Base-by-base conservation (phyloP, 2,888 invertebrate species). In the Lucinisca nassula region DNA sequence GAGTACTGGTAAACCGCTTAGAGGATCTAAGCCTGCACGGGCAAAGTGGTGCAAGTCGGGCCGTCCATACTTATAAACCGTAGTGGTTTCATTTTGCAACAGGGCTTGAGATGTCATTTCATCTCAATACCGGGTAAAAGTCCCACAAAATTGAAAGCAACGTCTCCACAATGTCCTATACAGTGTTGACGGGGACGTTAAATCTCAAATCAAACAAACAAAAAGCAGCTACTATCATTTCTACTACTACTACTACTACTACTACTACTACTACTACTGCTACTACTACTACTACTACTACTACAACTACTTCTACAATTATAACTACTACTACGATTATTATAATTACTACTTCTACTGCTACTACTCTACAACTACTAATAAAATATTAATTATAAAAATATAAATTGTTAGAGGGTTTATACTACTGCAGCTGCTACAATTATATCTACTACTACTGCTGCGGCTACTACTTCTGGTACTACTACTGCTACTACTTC, bases 391-490 rank as follows among this genome's bases (percentile, higher is more conserved):
- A 74, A n/a, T 74, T 32, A 30, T 70, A 70, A 30, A 32, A 30
- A 4, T 24, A 24, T 6, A 17, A 6, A 32, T 17, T 6, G 27
- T 32, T 6, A 24, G 12, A 61, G 24, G 8, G 24, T 12, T 35
- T 70, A 70, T 70, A 30, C 51, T 72, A n/a, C 61, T 45, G 12
- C 45, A 72, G 17, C n/a, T 73, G 24, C 17, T 38, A 73, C 40
- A 24, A 70, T 21, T 70, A 70, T 35, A 32, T 32, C 70, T 79
- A 79, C 77, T 82, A 70, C 70, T 77, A 77, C 76, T 77, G 30
- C 70, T 82, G 77, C 77, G 76, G 70, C 77, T 67, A 77, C 76
- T 77, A 82, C 82, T 77, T 49, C 77, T 77, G 51, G 76, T 82
- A 82, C 76, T 67, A 83, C 83, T 78, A 79, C 79, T 84, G 58